phyloP scores from a whole-genome alignment of 35 echinoderm and acorn worm genomes.

The Lytechinus variegatus region DNA sequence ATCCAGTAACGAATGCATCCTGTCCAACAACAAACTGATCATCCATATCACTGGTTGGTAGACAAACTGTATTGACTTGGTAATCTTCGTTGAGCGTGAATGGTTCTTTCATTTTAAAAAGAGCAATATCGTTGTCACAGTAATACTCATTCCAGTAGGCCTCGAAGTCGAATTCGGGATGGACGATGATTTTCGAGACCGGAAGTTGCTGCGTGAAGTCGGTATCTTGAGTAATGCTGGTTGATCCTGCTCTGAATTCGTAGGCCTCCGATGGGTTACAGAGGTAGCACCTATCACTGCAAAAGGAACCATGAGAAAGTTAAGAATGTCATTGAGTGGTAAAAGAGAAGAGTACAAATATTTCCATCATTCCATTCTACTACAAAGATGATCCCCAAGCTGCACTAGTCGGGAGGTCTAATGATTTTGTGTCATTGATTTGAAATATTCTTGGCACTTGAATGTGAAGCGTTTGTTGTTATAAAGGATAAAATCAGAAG shows the following conservation, averaged over 20 bases:
- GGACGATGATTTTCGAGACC: conserved; percentile 49
- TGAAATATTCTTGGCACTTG: no score
- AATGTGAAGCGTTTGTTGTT: no score
- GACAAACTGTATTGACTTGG: conserved; percentile 50
- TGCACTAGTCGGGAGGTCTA: no score
- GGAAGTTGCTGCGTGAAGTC: conserved; percentile 20
- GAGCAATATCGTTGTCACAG: conserved; percentile 47
- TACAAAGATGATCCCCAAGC: no score
- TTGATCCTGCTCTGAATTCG: conserved; percentile 13
- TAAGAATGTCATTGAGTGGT: no score
- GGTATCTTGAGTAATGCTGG: background rate
- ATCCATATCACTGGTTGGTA: conserved; percentile 51
- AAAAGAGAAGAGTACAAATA: no score
- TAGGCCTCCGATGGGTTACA: background rate
- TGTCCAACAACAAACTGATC: conserved; percentile 30
- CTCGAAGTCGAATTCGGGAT: conserved; percentile 43
- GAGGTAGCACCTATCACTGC: background rate
- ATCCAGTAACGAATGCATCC: conserved; percentile 49
- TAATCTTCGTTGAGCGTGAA: conserved; percentile 6
- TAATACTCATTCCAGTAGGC: background rate
- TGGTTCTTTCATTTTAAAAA: conserved; percentile 30
- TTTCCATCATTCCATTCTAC: no score
- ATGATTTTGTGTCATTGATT: no score
- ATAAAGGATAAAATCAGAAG: no score
- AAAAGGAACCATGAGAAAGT: background rate